Conservation (phyloP, 2,888 invertebrate species). For the Hypsopygia costalis region DNA sequence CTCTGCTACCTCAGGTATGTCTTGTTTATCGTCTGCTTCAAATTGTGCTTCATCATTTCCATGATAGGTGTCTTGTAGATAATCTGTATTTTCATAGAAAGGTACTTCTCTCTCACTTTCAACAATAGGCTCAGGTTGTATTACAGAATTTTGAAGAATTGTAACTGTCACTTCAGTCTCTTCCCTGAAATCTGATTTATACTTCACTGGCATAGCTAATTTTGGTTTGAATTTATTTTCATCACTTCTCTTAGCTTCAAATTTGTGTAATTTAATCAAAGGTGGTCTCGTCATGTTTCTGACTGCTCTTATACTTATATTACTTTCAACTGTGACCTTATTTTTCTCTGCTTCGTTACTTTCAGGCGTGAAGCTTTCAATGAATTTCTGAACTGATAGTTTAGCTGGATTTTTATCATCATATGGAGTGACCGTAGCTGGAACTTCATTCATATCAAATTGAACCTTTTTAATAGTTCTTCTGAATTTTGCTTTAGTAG, state of each 20-base stretch:
- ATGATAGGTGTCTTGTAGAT: no score
- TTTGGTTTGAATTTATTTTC: slow-evolving; percentile 26
- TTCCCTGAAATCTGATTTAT: slow-evolving; percentile 26
- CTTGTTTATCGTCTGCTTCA: slow-evolving; percentile 18
- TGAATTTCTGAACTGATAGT: slow-evolving; percentile 54
- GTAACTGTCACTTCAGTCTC: slow-evolving; percentile 31
- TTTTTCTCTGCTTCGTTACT: slow-evolving; percentile 24
- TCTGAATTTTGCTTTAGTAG: slow-evolving; percentile 30
- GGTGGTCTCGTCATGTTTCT: slow-evolving; percentile 17
- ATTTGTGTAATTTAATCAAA: no score
- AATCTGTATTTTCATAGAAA: slow-evolving; percentile 16
- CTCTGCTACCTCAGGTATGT: neutral
- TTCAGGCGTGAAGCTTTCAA: slow-evolving; percentile 57
- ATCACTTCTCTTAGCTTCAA: no score
- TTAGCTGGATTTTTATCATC: slow-evolving; percentile 5
- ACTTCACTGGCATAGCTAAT: slow-evolving; percentile 48
- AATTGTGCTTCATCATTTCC: slow-evolving; percentile 22
- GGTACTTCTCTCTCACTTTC: slow-evolving; percentile 9
- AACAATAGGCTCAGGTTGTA: neutral
- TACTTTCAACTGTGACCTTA: slow-evolving; percentile 8
- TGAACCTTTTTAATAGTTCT: slow-evolving; percentile 45
- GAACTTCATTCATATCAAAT: slow-evolving; percentile 2
- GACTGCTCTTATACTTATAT: slow-evolving; percentile 32
- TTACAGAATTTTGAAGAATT: slow-evolving; percentile 23
- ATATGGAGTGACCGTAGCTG: slow-evolving; percentile 33